Evolutionary conservation across 2,113 vertebrate genomes (phyloP).

Genomic region (Mastomys coucha): DNA sequence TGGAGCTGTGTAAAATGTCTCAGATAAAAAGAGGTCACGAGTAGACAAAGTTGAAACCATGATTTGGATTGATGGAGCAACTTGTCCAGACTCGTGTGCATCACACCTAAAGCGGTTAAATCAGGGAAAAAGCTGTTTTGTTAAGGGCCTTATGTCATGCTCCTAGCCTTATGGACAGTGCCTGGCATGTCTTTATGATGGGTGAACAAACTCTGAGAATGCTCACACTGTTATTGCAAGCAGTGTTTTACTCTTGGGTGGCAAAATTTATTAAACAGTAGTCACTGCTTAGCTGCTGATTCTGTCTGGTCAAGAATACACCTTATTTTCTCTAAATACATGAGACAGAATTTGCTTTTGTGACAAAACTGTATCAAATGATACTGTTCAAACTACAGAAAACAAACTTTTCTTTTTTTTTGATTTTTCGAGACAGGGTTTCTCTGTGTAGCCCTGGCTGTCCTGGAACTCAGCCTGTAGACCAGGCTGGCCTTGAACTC

Average conservation of each 20-base stretch:
- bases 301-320: background rate
- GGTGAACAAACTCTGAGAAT: background rate
- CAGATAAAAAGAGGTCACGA: background rate
- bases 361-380: conserved; percentile 7
- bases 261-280: conserved; percentile 24
- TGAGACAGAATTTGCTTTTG: background rate
- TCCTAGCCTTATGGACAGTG: background rate
- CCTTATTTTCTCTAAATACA: conserved; percentile 29
- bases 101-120: background rate
- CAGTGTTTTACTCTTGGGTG: background rate
- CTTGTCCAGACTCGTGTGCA: background rate
- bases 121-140: background rate
- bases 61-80: background rate
- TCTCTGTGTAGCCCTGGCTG: no score
- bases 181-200: background rate
- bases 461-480: no score
- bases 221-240: background rate
- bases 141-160: background rate
- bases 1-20: background rate
- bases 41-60: background rate
- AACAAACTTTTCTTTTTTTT: no score
- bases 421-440: no score
- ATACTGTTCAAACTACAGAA: background rate
- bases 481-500: no score
- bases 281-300: conserved; percentile 4